Percentiles rank a stretch among this genome's conserved stretches.
Conservation (phyloP, 2,797 vertebrate species). For the Onychomys torridus region DNA sequence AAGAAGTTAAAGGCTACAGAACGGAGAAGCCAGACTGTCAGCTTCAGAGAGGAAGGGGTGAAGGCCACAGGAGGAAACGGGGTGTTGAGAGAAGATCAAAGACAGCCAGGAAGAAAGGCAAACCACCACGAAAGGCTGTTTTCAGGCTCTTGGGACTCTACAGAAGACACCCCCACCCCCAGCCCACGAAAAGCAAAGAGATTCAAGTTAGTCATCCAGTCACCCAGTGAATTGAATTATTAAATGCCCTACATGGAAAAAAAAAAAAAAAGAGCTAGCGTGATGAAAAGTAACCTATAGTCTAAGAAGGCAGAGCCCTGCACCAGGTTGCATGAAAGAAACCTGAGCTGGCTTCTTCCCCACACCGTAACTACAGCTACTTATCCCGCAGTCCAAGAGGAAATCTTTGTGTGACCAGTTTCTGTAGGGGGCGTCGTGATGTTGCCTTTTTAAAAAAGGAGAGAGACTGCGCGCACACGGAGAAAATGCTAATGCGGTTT, state of each 20-base stretch:
- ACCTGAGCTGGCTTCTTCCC: constrained; percentile 79
- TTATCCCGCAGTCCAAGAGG: constrained; percentile 76
- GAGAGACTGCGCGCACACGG: constrained; percentile 82
- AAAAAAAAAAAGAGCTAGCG: constrained; percentile 53
- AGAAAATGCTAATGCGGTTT: constrained; percentile 88
- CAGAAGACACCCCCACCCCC: constrained; percentile 51
- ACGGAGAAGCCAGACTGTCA: constrained; percentile 77
- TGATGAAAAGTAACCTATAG: constrained; percentile 64
- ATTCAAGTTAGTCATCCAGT: constrained; percentile 61
- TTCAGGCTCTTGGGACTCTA: constrained; percentile 41
- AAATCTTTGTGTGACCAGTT: constrained; percentile 86
- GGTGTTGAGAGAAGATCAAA: constrained; percentile 76
- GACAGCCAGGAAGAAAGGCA: constrained; percentile 63
- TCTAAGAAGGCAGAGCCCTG: constrained; percentile 60
- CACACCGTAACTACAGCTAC: constrained; percentile 52
- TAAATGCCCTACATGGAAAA: constrained; percentile 67
- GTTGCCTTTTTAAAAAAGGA: constrained; percentile 40
- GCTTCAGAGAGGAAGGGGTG: constrained; percentile 74
- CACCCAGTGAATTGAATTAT: constrained; percentile 71
- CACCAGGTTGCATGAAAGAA: constrained; percentile 63
- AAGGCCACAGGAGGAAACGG: constrained; percentile 64
- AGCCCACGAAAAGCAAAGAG: not conserved
- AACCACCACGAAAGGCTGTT: constrained; percentile 62
- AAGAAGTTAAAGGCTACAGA: constrained; percentile 80
- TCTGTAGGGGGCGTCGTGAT: constrained; percentile 84